Evolutionary conservation across 2,797 vertebrate species (phyloP), one percentile per base, ranked within the genome.

Genomic region (Oryzias dopingdopingensis): DNA sequence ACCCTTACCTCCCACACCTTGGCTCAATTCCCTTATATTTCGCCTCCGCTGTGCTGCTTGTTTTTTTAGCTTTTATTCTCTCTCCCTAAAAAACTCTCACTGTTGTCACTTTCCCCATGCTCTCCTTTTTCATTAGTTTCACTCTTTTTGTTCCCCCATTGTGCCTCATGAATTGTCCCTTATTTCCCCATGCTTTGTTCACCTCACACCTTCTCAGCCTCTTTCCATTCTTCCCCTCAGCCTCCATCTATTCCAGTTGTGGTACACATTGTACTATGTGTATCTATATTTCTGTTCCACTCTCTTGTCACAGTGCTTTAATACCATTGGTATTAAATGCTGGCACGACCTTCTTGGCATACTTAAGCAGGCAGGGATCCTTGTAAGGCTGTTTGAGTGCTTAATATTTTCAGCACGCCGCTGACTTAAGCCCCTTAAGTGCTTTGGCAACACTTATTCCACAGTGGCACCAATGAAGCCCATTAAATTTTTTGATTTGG

Each of bases 401-500:
- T 92, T 92, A 88, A 90, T 91, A 92, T 92, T 91, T 91, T 80
- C 85, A 79, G 88, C 91, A 91, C 88, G 85, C 80, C 54, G 68
- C 86, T 84, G 86, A 88, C 86, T 91, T 90, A 86, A 91, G 87
- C 87, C 90, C 89, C 89, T 91, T 91, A 92, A 92, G 89, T 93
- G 91, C 91, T 91, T 90, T 92, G 91, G 91, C 91, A 92, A 90
- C 87, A 90, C 87, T 91, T 91, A 90, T 91, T 92, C 87, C 85
- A 88, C 66, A 85, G 85, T 91, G 89, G 88, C 85, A 87, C 85
- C 88, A 89, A 87, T 88, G 90, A 89, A 88, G 85, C 85, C 89
- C 88, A 91, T 90, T 90, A 91, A 88, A 87, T 87, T 81, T 29
- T 91, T 81, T 81, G 86, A 90, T 90, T 90, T 88, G 86, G 87